Base-by-base conservation (phyloP, 2,888 invertebrate genomes). In the Caenorhabditis becei region DNA sequence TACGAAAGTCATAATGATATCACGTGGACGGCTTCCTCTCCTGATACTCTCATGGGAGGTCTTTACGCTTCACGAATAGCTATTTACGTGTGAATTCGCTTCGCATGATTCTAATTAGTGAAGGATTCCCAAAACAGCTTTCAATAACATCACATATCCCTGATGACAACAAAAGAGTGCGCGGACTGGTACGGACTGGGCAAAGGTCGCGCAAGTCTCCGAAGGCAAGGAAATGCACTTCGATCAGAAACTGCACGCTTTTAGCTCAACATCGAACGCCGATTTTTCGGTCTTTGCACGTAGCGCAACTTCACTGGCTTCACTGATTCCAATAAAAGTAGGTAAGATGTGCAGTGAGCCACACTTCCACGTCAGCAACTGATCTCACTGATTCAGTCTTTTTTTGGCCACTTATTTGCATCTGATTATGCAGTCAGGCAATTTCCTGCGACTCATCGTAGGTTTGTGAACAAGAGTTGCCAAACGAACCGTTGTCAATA, bases 61-160 rank as follows among this genome's bases (percentile, higher is more conserved):
- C 32, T 32, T 32, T 32, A 32, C 32, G 4, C 32, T 32, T 10
- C 32, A 32, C 32, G 41, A 14, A 14, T 41, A 5, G 8, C 8
- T 51, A 51, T 56, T 18, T 23, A 35, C 56, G 35, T 11, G 35
- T 7, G 56, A n/a, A n/a, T n/a, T n/a, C 56, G 32, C 35, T n/a
- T 32, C 28, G 28, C 41, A 18, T 49, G 62, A 47, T 62, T 62
- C 62, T 49, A 62, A 62, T 62, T 47, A 62, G 62, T 2, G 14
- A 8, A 26, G 32, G 56, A 56, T n/a, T 47, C 28, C 14, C 26
- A 62, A 28, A 61, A 61, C 44, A 41, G 54, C 28, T 54, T 49
- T 47, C 28, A 20, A 62, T 14, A 26, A 11, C 28, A 18, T 47
- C 47, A 62, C 18, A n/a, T 28, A 14, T 10, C 4, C 26, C n/a